phyloP scores from a whole-genome alignment of 2,797 vertebrate genomes.

The Aphelocoma californica region DNA sequence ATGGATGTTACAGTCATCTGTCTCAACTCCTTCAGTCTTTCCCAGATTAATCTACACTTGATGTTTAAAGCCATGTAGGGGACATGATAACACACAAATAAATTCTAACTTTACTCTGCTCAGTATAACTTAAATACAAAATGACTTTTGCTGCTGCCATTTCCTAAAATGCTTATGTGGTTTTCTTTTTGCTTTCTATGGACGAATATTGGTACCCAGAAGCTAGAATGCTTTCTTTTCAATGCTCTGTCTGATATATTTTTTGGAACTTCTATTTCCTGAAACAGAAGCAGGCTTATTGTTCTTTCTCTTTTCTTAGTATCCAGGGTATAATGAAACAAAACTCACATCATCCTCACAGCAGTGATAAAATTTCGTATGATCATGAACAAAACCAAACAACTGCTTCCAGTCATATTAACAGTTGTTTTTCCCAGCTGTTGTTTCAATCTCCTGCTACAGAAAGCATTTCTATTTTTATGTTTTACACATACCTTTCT shows the following conservation, averaged over 20 bases:
- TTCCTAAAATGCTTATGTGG: background rate
- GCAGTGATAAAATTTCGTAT: background rate
- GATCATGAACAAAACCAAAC: background rate
- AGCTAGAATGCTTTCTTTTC: background rate
- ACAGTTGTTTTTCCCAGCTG: background rate
- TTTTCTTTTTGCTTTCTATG: background rate
- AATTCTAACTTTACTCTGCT: background rate
- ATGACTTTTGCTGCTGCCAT: background rate
- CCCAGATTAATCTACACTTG: background rate
- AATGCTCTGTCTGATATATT: background rate
- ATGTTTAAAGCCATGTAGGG: background rate
- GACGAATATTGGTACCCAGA: background rate
- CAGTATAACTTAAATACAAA: background rate
- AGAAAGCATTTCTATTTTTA: constrained; percentile 11
- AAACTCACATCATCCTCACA: background rate
- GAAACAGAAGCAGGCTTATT: background rate
- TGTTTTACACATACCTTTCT: background rate
- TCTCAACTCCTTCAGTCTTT: background rate
- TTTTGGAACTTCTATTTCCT: background rate
- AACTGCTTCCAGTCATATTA: background rate
- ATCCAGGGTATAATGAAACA: background rate
- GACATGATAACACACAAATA: background rate
- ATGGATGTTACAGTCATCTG: background rate
- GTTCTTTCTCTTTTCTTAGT: background rate
- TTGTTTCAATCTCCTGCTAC: background rate